Percentiles rank a stretch among this genome's conserved stretches.
phyloP scores from a whole-genome alignment of 2,888 invertebrate species.

The Cyclophora punctaria region DNA sequence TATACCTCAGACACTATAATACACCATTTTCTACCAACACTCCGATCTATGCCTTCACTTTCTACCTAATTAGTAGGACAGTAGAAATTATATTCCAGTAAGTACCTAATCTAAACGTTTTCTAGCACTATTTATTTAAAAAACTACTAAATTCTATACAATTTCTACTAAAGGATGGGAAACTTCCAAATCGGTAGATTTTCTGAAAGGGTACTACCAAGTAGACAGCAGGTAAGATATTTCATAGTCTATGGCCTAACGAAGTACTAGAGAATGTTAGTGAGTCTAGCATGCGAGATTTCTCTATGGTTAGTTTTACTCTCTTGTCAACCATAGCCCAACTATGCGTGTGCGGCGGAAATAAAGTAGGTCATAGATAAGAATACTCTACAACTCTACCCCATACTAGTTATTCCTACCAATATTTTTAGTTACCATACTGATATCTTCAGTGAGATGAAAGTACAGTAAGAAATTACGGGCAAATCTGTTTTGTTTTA shows the following conservation, averaged over 20 bases:
- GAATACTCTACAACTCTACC: too few relatives aligned
- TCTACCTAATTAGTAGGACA: slow-evolving; percentile 23
- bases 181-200: slow-evolving; percentile 23
- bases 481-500: not conserved
- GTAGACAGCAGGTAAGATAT: slow-evolving; percentile 23
- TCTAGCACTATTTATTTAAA: slow-evolving; percentile 1
- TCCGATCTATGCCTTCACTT: slow-evolving; percentile 13
- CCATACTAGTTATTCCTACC: too few relatives aligned
- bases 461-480: too few relatives aligned
- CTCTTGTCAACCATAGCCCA: slow-evolving; percentile 58
- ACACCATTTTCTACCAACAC: slow-evolving; percentile 27
- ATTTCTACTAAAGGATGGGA: slow-evolving; percentile 11
- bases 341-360: slow-evolving; percentile 40
- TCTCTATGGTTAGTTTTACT: slow-evolving; percentile 41
- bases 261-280: slow-evolving; percentile 52
- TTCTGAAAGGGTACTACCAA: slow-evolving; percentile 42
- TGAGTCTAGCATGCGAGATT: slow-evolving; percentile 65
- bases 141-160: slow-evolving; percentile 9
- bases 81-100: slow-evolving; percentile 5
- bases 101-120: not conserved
- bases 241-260: slow-evolving; percentile 38
- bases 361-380: slow-evolving; percentile 3
- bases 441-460: too few relatives aligned
- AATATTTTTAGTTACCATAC: too few relatives aligned
- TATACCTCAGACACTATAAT: slow-evolving; percentile 27